Evolutionary conservation across 2,113 vertebrate species (phyloP).

Genomic region (Pongo pygmaeus): DNA sequence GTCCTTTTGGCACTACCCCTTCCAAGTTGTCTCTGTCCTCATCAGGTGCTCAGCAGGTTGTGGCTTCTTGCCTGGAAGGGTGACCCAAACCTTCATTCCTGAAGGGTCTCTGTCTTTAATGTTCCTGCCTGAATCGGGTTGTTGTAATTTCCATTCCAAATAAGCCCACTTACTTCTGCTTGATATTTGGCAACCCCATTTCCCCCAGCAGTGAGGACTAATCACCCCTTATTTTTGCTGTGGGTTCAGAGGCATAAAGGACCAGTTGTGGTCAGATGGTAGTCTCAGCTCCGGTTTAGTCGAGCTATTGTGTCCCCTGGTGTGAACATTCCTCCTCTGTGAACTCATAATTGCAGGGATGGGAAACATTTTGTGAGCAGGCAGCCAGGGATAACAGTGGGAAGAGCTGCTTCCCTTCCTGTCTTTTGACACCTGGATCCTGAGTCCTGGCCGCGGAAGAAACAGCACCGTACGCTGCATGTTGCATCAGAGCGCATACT

Average conservation of each 20-base stretch:
- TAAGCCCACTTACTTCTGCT: background rate
- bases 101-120: background rate
- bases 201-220: background rate
- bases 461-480: accelerated
- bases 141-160: background rate
- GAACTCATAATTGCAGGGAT: background rate
- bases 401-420: background rate
- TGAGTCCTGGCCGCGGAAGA: background rate
- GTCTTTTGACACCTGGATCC: background rate
- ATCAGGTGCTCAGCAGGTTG: background rate
- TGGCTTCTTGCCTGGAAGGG: background rate
- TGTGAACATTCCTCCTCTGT: background rate
- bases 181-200: background rate
- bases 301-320: background rate
- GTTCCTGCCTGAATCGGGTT: background rate
- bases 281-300: background rate
- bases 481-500: background rate
- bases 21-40: background rate
- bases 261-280: background rate
- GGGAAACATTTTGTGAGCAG: background rate
- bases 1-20: background rate
- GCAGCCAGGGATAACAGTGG: no score
- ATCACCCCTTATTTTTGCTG: background rate
- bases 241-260: background rate
- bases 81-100: background rate